Percentiles rank a stretch among this genome's conserved stretches.
phyloP scores from a whole-genome alignment of 2,888 invertebrate genomes.

The Parnassius orleans region DNA sequence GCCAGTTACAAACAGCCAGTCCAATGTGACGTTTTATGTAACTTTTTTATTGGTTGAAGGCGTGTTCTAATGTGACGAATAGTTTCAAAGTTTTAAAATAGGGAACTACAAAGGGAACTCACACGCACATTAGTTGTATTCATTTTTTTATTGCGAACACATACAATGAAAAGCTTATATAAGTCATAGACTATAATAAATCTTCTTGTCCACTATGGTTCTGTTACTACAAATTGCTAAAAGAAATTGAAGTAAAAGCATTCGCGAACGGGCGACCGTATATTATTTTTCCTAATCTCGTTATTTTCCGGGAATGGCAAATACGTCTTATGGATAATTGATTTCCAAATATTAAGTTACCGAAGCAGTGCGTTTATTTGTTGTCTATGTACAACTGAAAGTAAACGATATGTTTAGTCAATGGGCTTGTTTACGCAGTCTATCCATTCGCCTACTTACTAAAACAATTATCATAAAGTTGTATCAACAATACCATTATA shows the following conservation, averaged over 20 bases:
- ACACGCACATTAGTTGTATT: too few species aligned
- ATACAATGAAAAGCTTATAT: not conserved
- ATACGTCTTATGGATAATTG: slow-evolving; percentile 68
- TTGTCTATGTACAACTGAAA: slow-evolving; percentile 46
- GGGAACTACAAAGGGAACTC: not conserved
- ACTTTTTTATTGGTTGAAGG: slow-evolving; percentile 53
- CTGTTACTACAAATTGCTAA: not conserved
- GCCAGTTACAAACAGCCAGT: slow-evolving; percentile 25
- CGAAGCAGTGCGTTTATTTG: slow-evolving; percentile 40
- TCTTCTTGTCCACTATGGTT: not conserved
- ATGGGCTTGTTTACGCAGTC: slow-evolving; percentile 35
- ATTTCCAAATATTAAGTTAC: slow-evolving; percentile 75
- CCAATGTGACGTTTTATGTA: slow-evolving; percentile 23
- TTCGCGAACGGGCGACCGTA: slow-evolving; percentile 39
- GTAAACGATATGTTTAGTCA: slow-evolving; percentile 53
- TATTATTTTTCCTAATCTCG: slow-evolving; percentile 58
- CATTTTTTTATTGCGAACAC: too few species aligned
- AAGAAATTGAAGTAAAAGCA: slow-evolving; percentile 21
- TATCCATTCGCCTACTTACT: slow-evolving; percentile 9
- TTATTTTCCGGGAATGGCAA: slow-evolving; percentile 56
- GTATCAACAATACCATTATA: too few species aligned
- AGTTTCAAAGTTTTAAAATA: not conserved
- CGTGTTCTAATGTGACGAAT: slow-evolving; percentile 40
- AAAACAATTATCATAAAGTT: not conserved
- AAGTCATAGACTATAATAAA: slow-evolving; percentile 1